Evolutionary conservation across 2,113 vertebrate genomes (phyloP).

Genomic region (Ovis aries): ARS-UI_Ramb_v3.0 NC_056056.1:201680001-201680500

Average conservation of each 20-base stretch:
- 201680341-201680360: background rate
- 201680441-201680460: background rate
- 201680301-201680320: background rate
- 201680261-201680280: background rate
- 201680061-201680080: background rate
- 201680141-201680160: background rate
- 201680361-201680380: background rate
- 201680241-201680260: conserved; percentile 7
- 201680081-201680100: background rate
- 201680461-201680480: background rate
- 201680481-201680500: no score
- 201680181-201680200: background rate
- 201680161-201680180: background rate
- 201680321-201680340: background rate
- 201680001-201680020: background rate
- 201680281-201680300: background rate
- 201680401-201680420: background rate
- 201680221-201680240: background rate
- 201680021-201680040: background rate
- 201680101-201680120: background rate
- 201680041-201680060: background rate
- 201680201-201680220: background rate
- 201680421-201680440: background rate
- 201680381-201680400: background rate
- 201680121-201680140: background rate